These are phyloP conservation scores for Maylandia zebra DNA, from an alignment of 2,113 vertebrate genomes.

Conservation along the genomic window DNA sequence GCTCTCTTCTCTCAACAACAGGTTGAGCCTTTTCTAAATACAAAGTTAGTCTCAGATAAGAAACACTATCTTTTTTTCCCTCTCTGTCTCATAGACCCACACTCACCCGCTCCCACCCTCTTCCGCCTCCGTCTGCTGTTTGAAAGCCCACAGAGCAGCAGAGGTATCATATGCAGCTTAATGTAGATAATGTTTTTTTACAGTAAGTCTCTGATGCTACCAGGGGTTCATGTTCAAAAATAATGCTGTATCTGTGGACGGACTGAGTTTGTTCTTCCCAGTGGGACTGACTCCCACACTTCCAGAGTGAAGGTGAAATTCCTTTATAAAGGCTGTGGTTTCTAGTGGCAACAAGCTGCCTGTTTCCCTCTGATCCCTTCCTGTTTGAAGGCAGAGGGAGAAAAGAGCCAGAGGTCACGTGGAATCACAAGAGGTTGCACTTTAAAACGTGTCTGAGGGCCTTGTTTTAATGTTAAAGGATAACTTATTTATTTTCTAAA, in stretches of 20 bases:
- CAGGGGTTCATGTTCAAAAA: background rate
- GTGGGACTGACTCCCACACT: conserved; percentile 36
- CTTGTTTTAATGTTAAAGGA: background rate
- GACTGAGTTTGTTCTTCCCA: background rate
- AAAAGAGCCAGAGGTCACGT: conserved; percentile 11
- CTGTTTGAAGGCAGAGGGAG: conserved; percentile 10
- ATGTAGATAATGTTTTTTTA: background rate
- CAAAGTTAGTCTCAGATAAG: conserved; percentile 11
- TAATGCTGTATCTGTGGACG: background rate
- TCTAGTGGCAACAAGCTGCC: conserved; percentile 52
- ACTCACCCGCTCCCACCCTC: background rate
- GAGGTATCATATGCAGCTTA: background rate
- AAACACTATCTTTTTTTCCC: background rate
- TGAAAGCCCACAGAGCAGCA: background rate
- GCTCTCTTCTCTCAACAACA: background rate
- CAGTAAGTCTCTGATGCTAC: background rate
- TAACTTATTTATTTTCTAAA: background rate
- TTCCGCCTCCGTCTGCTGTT: background rate
- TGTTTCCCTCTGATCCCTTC: conserved; percentile 32
- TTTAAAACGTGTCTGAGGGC: background rate
- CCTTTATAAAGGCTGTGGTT: conserved; percentile 51
- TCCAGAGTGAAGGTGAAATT: conserved; percentile 56
- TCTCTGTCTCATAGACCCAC: background rate
- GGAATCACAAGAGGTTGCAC: background rate
- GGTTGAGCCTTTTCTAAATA: background rate